Evolutionary conservation across 1,140 invertebrate genomes (phyloP).

Genomic region (Aradophagus sp.): DNA sequence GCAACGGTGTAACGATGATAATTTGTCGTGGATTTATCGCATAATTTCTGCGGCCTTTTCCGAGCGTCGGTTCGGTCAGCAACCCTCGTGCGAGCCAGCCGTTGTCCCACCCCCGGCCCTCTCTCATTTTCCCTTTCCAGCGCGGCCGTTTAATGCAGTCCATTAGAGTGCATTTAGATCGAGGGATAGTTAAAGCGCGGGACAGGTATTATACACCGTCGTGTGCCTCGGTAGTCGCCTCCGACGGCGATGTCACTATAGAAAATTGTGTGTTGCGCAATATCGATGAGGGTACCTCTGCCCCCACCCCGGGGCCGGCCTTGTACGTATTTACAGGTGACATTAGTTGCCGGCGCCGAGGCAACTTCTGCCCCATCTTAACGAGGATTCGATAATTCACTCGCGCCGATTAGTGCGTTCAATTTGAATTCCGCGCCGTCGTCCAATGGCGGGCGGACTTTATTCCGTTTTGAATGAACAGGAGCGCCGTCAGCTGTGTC

Average conservation of each 20-base stretch:
- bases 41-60: slow-evolving; percentile 44
- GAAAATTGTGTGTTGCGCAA: slow-evolving; percentile 67
- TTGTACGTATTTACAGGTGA: slow-evolving; percentile 64
- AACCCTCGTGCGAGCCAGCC: slow-evolving; percentile 41
- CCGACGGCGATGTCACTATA: slow-evolving; percentile 60
- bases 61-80: slow-evolving; percentile 43
- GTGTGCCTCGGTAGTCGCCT: slow-evolving; percentile 36
- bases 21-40: slow-evolving; percentile 37
- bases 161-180: slow-evolving; percentile 74
- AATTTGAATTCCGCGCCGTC: slow-evolving; percentile 39
- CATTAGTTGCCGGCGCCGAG: slow-evolving; percentile 59
- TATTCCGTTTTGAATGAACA: too few relatives aligned
- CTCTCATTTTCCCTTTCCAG: slow-evolving; percentile 56
- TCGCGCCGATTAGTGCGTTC: slow-evolving; percentile 38
- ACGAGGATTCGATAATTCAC: slow-evolving; percentile 44
- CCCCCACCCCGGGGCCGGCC: slow-evolving; percentile 21
- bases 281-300: slow-evolving; percentile 44
- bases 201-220: slow-evolving; percentile 58
- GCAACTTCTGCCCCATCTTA: slow-evolving; percentile 37
- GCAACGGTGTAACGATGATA: slow-evolving; percentile 24
- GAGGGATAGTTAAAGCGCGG: slow-evolving; percentile 71
- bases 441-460: slow-evolving; percentile 27
- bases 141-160: slow-evolving; percentile 64
- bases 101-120: slow-evolving; percentile 20
- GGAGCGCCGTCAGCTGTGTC: too few relatives aligned